phyloP scores from a whole-genome alignment of 2,797 vertebrate genomes.

The Notamacropus eugenii region DNA sequence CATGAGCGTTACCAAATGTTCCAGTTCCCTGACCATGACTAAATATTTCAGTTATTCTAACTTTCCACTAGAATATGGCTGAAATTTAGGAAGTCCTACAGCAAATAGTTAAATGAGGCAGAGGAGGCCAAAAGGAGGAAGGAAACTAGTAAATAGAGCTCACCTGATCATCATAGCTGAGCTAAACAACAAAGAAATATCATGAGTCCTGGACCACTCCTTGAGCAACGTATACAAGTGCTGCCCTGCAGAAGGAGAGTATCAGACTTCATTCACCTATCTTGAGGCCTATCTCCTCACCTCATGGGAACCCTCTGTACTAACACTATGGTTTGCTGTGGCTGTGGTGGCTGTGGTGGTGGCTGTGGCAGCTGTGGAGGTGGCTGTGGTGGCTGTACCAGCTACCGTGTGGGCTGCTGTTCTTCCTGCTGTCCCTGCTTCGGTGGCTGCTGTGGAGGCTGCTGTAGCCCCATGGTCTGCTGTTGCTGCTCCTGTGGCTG shows the following conservation, averaged over 20 bases:
- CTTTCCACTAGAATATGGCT: neutral
- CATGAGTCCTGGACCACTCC: neutral
- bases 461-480: neutral
- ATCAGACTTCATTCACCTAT: neutral
- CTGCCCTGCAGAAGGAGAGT: neutral
- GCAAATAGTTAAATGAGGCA: neutral
- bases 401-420: neutral
- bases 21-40: neutral
- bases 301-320: neutral
- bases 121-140: neutral
- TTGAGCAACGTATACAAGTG: neutral
- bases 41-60: neutral
- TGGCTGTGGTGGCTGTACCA: too few relatives aligned
- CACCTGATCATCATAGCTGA: neutral
- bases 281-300: neutral
- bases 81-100: neutral
- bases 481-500: neutral
- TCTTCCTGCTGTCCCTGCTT: neutral
- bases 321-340: conserved; percentile 42
- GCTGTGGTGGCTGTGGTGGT: neutral
- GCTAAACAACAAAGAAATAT: conserved; percentile 16
- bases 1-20: neutral
- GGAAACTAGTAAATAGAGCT: neutral
- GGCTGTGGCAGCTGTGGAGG: too few relatives aligned
- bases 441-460: neutral